Conservation (phyloP, 2,888 invertebrate species). For the Helleia helle region DNA sequence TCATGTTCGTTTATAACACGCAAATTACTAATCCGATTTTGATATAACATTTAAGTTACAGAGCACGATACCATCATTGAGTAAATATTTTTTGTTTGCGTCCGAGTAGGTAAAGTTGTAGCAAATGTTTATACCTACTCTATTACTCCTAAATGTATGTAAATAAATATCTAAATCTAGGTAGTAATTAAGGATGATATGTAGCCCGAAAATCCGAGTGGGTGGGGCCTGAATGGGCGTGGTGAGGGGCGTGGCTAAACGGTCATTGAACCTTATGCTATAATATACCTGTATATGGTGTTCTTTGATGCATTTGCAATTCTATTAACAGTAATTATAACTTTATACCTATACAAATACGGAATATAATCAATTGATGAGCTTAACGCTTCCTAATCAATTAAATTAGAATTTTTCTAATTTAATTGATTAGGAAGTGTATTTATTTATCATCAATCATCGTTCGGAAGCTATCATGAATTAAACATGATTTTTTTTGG, state of each 20-base stretch:
- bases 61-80: too few relatives aligned
- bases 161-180: slow-evolving; percentile 8
- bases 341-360: not conserved
- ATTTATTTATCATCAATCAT: slow-evolving; percentile 5
- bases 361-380: not conserved
- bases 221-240: slow-evolving; percentile 53
- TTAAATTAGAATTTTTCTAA: slow-evolving; percentile 1
- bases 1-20: too few relatives aligned
- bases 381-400: not conserved
- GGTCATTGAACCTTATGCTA: slow-evolving; percentile 44
- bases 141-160: too few relatives aligned
- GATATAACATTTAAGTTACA: too few relatives aligned
- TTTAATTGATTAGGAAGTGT: slow-evolving; percentile 2
- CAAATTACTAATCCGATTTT: too few relatives aligned
- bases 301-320: slow-evolving; percentile 47
- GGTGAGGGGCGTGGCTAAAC: slow-evolving; percentile 43
- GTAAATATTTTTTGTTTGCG: too few relatives aligned
- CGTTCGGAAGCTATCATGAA: not conserved
- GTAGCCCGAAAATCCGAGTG: slow-evolving; percentile 24
- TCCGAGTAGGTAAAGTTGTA: too few relatives aligned
- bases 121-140: too few relatives aligned
- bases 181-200: slow-evolving; percentile 5
- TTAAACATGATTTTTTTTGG: not conserved
- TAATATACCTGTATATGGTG: slow-evolving; percentile 28
- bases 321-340: slow-evolving; percentile 34